Percentiles rank a stretch among this genome's conserved stretches.
These are phyloP conservation scores for Rotaria macrura DNA, from an alignment of 2,888 invertebrate species.

Conservation along the genomic window DNA sequence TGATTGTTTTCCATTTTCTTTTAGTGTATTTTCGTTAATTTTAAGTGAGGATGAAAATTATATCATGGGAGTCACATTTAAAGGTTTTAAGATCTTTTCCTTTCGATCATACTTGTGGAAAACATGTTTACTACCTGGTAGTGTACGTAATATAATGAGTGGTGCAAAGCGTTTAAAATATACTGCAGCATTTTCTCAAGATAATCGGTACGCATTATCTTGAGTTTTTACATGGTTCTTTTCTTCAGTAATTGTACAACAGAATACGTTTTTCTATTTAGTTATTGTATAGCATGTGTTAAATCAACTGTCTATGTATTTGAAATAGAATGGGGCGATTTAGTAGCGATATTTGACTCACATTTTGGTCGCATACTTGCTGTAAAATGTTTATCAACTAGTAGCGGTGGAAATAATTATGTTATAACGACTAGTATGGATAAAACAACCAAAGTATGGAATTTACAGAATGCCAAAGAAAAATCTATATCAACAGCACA, in stretches of 20 bases:
- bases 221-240: too few species aligned
- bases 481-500: constrained; percentile 88
- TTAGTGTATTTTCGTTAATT: constrained; percentile 55
- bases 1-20: too few species aligned
- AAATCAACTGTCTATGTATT: constrained; percentile 86
- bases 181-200: constrained; percentile 79
- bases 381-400: constrained; percentile 74
- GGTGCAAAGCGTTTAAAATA: constrained; percentile 72
- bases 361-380: constrained; percentile 92
- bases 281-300: constrained; percentile 68
- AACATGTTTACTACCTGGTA: constrained; percentile 49
- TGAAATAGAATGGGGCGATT: constrained; percentile 65
- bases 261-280: too few species aligned
- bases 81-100: constrained; percentile 50
- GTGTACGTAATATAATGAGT: constrained; percentile 80
- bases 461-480: constrained; percentile 94
- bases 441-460: constrained; percentile 95
- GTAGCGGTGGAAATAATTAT: constrained; percentile 60
- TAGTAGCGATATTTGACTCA: constrained; percentile 83
- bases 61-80: constrained; percentile 59
- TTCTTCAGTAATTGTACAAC: too few species aligned
- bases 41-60: constrained; percentile 69
- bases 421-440: constrained; percentile 91
- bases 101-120: constrained; percentile 41
- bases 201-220: constrained; percentile 58